Percentiles rank a stretch among this genome's conserved stretches.
phyloP scores from a whole-genome alignment of 2,888 invertebrate genomes.

The Cheilosia grossa region DNA sequence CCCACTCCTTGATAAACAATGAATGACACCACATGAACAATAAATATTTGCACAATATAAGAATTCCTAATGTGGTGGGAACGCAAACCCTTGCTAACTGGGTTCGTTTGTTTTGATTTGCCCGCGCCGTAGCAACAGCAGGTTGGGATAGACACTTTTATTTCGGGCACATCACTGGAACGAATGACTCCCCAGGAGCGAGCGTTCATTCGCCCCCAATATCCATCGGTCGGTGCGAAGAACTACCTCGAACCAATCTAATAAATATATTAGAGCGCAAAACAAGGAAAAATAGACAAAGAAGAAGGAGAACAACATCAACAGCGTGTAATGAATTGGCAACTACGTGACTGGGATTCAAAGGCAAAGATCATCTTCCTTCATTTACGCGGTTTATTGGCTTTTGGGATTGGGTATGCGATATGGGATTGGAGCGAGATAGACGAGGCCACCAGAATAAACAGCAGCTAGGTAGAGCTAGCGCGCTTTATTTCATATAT shows the following conservation, averaged over 20 bases:
- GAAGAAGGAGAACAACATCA: conserved; percentile 18
- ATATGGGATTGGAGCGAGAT: background rate
- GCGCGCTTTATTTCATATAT: background rate
- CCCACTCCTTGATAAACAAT: conserved; percentile 36
- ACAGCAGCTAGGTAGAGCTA: background rate
- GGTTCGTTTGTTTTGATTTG: conserved; percentile 40
- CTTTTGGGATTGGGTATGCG: conserved; percentile 28
- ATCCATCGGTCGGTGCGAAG: conserved; percentile 42
- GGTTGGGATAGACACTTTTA: conserved; percentile 4
- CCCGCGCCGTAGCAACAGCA: background rate
- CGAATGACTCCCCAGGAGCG: conserved; percentile 40
- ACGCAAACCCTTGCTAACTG: background rate
- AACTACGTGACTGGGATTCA: conserved; percentile 64
- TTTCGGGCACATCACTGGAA: conserved; percentile 28
- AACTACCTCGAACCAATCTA: conserved; percentile 53
- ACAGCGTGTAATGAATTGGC: conserved; percentile 59
- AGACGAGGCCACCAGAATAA: background rate
- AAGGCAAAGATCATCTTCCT: conserved; percentile 59
- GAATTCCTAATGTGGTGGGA: conserved; percentile 35
- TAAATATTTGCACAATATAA: conserved; percentile 51
- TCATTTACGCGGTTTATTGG: conserved; percentile 59
- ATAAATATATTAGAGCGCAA: conserved; percentile 45
- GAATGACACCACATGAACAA: conserved; percentile 62
- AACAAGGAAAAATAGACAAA: conserved; percentile 8
- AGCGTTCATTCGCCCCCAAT: conserved; percentile 26